These are phyloP conservation scores for Agelas oroides DNA, from an alignment of 37 sponge, comb jelly and placozoan genomes.

Conservation along the genomic window DNA sequence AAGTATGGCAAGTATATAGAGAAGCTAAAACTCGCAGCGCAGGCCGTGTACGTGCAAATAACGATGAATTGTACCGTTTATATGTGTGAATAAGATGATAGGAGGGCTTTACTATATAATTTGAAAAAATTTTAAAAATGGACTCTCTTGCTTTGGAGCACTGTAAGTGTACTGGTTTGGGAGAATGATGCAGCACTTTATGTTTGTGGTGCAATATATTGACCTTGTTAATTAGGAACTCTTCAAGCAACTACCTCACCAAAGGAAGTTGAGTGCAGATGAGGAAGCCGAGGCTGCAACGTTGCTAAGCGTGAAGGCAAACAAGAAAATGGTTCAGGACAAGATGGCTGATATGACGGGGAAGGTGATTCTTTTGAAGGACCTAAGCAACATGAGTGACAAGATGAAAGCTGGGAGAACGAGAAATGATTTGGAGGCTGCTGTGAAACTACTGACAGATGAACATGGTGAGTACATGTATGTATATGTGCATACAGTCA, in stretches of 20 bases:
- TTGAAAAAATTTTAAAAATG: too few species aligned
- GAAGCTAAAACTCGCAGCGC: too few species aligned
- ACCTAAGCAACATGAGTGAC: constrained; percentile 18
- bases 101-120: too few species aligned
- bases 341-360: constrained; percentile 5
- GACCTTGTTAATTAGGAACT: too few species aligned
- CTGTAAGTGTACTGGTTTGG: too few species aligned
- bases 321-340: constrained; percentile 32
- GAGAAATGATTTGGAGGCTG: constrained; percentile 20
- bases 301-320: constrained; percentile 16
- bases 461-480: constrained; percentile 32
- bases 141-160: too few species aligned
- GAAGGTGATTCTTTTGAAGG: constrained; percentile 32
- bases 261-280: constrained; percentile 18
- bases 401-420: constrained; percentile 2
- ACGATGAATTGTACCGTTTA: too few species aligned
- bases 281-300: constrained; percentile 27
- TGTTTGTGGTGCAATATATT: too few species aligned
- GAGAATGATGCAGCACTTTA: too few species aligned
- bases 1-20: too few species aligned
- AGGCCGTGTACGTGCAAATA: too few species aligned
- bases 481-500: neutral
- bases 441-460: constrained; percentile 5
- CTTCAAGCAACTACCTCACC: constrained; percentile 28
- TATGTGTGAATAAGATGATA: too few species aligned